phyloP scores from a whole-genome alignment of 2,888 invertebrate genomes.

The Drosophila mercatorum region DNA sequence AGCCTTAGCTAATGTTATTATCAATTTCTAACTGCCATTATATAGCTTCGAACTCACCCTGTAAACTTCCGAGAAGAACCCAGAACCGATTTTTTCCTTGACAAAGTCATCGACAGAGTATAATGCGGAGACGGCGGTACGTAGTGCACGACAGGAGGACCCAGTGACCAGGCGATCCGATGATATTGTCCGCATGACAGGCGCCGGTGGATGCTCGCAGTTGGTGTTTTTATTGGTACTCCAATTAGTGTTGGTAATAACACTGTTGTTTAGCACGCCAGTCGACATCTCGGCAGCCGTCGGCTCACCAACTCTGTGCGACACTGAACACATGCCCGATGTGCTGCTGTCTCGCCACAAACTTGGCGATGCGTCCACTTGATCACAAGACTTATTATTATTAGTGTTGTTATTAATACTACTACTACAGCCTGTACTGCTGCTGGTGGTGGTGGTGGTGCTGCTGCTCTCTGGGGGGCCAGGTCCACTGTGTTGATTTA shows the following conservation, averaged over 20 bases:
- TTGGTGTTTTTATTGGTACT: not conserved
- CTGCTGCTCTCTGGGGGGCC: constrained; percentile 76
- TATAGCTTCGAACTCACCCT: constrained; percentile 89
- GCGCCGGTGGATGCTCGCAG: constrained; percentile 55
- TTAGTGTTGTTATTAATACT: constrained; percentile 3
- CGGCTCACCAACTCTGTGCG: constrained; percentile 23
- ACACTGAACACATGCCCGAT: constrained; percentile 52
- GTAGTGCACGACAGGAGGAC: constrained; percentile 94
- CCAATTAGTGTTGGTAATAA: constrained; percentile 5
- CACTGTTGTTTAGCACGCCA: constrained; percentile 23
- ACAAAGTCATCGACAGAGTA: constrained; percentile 97
- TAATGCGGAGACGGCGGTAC: constrained; percentile 95
- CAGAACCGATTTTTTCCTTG: constrained; percentile 96
- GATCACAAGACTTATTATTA: constrained; percentile 40
- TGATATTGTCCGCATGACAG: constrained; percentile 82
- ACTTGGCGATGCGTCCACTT: constrained; percentile 58
- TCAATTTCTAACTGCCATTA: not conserved
- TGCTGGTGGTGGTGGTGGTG: not conserved
- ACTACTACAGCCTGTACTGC: constrained; percentile 4
- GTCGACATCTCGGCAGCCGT: constrained; percentile 21
- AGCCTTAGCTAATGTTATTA: not conserved
- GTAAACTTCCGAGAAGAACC: constrained; percentile 99
- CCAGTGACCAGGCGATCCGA: constrained; percentile 88
- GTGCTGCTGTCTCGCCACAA: constrained; percentile 51
- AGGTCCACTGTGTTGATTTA: constrained; percentile 84